Percentiles rank a stretch among this genome's conserved stretches.
phyloP scores from a whole-genome alignment of 2,113 vertebrate genomes.

The Miniopterus natalensis region DNA sequence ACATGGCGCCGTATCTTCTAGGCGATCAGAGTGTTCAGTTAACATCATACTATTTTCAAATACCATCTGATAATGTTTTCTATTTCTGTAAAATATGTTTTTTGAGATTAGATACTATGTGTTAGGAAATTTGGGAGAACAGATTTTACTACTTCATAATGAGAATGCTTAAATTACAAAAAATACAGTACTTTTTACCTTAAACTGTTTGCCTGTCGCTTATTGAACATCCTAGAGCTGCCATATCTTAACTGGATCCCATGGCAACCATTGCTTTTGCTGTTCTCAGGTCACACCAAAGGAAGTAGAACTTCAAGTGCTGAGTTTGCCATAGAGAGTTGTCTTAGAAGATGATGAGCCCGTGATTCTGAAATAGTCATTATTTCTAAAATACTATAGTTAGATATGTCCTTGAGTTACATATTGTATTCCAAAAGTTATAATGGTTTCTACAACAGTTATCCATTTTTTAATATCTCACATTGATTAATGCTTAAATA shows the following conservation, averaged over 20 bases:
- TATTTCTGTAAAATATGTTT: not conserved
- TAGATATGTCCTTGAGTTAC: not conserved
- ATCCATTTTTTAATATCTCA: not conserved
- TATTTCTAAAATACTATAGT: not conserved
- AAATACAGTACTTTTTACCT: not conserved
- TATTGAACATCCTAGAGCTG: not conserved
- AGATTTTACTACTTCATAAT: constrained; percentile 32
- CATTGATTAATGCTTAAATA: not conserved
- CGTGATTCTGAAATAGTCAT: not conserved
- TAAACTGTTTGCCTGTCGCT: not conserved
- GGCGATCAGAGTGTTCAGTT: not conserved
- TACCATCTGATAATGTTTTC: not conserved
- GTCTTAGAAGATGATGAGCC: not conserved
- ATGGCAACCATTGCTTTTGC: not conserved
- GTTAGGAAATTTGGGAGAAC: not conserved
- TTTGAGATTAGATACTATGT: not conserved
- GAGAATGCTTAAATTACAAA: not conserved
- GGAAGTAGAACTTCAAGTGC: not conserved
- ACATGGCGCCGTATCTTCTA: not conserved
- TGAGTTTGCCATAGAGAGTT: not conserved
- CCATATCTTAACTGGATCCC: not conserved
- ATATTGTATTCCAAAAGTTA: not conserved
- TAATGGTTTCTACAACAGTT: not conserved
- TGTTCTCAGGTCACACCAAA: not conserved
- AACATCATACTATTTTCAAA: not conserved